These are phyloP conservation scores for Nothura maculosa DNA, from an alignment of 2,797 vertebrate genomes.

Conservation along the genomic window DNA sequence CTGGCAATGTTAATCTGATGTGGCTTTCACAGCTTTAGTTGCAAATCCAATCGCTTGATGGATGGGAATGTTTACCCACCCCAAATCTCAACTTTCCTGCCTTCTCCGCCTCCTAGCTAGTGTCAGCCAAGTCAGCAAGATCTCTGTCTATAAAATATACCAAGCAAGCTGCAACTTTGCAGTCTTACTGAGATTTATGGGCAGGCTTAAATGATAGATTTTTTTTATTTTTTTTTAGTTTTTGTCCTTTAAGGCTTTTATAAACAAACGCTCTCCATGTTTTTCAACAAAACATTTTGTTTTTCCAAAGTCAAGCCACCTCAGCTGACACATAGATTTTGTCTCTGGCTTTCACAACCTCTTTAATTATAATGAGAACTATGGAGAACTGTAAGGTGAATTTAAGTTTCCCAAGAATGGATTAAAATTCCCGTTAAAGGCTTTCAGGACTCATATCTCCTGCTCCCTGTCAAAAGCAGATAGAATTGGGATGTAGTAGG, in stretches of 20 bases:
- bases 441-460: not conserved
- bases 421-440: not conserved
- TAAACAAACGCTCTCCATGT: conserved; percentile 49
- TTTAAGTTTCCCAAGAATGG: not conserved
- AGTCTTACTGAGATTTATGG: conserved; percentile 57
- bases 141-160: conserved; percentile 68
- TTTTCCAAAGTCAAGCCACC: not conserved
- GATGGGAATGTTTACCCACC: conserved; percentile 62
- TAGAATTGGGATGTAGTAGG: not conserved
- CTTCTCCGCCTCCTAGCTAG: conserved; percentile 49
- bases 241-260: conserved; percentile 60
- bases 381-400: not conserved
- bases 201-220: conserved; percentile 35
- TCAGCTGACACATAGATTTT: not conserved
- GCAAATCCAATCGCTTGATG: conserved; percentile 57
- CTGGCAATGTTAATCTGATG: conserved; percentile 10
- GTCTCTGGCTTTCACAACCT: not conserved
- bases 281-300: not conserved
- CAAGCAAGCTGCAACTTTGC: conserved; percentile 61
- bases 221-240: not conserved
- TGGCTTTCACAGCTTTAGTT: conserved; percentile 57
- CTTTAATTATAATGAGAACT: conserved; percentile 23
- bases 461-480: not conserved
- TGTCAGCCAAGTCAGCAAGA: conserved; percentile 65
- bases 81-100: conserved; percentile 63